Evolutionary conservation across 2,113 vertebrate species (phyloP).

Genomic region (Parotia lawesii): DNA sequence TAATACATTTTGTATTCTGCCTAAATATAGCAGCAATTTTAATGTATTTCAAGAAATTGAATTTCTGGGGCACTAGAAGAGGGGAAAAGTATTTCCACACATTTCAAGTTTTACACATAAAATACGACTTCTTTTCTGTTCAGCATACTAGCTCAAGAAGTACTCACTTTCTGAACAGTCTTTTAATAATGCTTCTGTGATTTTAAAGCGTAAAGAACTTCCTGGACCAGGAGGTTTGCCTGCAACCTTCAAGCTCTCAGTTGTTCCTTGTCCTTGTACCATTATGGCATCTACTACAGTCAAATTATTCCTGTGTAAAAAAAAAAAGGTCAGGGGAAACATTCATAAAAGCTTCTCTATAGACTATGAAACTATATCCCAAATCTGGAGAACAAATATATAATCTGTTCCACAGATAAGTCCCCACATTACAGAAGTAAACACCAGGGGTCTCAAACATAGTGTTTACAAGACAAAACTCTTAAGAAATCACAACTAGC

Average conservation of each 20-base stretch:
- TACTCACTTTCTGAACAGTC: conserved; percentile 96
- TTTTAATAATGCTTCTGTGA: conserved; percentile 92
- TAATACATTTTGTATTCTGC: background rate
- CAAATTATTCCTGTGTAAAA: conserved; percentile 87
- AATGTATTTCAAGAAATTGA: background rate
- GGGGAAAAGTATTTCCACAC: background rate
- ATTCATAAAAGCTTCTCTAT: background rate
- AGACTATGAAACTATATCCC: background rate
- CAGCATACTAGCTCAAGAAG: background rate
- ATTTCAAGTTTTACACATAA: background rate
- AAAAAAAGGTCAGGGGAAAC: background rate
- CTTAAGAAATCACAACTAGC: background rate
- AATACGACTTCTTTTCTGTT: background rate
- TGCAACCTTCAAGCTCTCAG: conserved; percentile 87
- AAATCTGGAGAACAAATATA: background rate
- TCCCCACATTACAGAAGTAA: background rate
- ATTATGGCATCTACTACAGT: conserved; percentile 90
- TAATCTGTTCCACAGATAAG: background rate
- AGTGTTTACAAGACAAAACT: background rate
- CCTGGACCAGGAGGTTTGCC: conserved; percentile 88
- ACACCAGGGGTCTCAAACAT: background rate
- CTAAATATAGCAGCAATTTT: background rate
- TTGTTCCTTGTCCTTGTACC: conserved; percentile 90
- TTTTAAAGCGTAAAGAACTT: conserved; percentile 94
- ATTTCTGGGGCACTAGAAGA: background rate